Evolutionary conservation across 2,113 vertebrate species (phyloP), one percentile per base, ranked within the genome.

Genomic region (Rhizomys pruinosus): DNA sequence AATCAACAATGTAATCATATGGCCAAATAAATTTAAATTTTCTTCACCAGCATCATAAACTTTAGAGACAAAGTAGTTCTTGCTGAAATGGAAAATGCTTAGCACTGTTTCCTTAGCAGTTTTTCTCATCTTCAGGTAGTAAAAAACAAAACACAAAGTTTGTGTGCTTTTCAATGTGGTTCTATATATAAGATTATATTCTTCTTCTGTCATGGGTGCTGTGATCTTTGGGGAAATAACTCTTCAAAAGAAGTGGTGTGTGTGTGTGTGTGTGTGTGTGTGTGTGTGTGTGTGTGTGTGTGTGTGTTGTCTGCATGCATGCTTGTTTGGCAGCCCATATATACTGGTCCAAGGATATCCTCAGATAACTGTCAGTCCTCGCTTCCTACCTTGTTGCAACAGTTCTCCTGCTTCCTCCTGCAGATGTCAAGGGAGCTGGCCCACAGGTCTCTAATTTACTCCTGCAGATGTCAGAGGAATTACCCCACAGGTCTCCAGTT

Each of bases 51-150:
- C 34, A 73, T n/a, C 32, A 39, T 9, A 42, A 72, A 3, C 20
- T 78, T 88, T 37, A 63, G 25, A 90, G 25, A 90, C 44, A 90
- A 88, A 76, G 74, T 59, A 59, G 76, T 84, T 87, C 73, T 63
- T 22, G 39, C 10, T 34, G 9, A 68, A 68, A 27, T 64, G 29
- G 63, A 78, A 39, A 20, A 73, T 22, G 52, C 5, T 47, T 5
- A 80, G 20, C 10, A 77, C 73, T 66, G n/a, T 1, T 82, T 77
- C 9, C 52, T 90, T 93, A 77, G 8, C 9, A 55, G 3, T 52
- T 92, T 89, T 93, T 3, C 76, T 94, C 5, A 4, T 86, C 20
- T 95, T 9, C 79, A 59, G 19, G 73, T 39, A 42, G 3, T 42
- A 71, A 84, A 55, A 42, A 76, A 9, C 3, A 73, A 95, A 90